Percentiles rank a stretch among this genome's conserved stretches.
Evolutionary conservation across 2,888 invertebrate genomes (phyloP).

Genomic region (Agriopis marginaria): DNA sequence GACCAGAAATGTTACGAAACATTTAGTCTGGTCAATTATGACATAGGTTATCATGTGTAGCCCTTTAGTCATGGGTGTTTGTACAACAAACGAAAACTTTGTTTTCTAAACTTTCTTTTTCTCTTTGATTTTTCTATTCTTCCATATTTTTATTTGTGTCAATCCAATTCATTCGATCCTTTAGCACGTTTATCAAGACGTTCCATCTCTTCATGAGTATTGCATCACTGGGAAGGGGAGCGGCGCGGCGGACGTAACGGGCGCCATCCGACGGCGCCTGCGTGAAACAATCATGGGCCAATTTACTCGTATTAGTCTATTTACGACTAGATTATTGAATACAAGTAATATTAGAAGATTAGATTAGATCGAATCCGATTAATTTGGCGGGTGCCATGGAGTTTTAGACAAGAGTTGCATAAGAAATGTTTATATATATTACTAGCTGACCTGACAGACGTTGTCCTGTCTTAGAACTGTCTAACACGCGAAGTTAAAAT

Average conservation of each 20-base stretch:
- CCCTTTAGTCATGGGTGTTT: too few species aligned
- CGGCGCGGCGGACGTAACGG: conserved; percentile 21
- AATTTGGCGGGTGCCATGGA: too few species aligned
- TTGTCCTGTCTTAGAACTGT: too few species aligned
- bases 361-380: background rate
- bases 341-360: background rate
- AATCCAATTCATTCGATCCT: background rate
- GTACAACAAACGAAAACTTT: too few species aligned
- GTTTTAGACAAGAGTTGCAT: too few species aligned
- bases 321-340: background rate
- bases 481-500: too few species aligned
- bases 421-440: too few species aligned
- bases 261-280: conserved; percentile 32
- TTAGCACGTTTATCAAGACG: conserved; percentile 10
- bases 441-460: too few species aligned
- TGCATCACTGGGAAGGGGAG: conserved; percentile 28
- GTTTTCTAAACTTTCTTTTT: background rate
- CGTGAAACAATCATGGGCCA: conserved; percentile 13
- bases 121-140: background rate
- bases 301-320: conserved; percentile 9
- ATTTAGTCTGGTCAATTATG: too few species aligned
- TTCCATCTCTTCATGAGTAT: conserved; percentile 7
- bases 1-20: too few species aligned
- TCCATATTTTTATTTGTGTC: background rate
- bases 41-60: too few species aligned